Evolutionary conservation across 2,113 vertebrate species (phyloP).

Genomic region (Antechinus stuartii): DNA sequence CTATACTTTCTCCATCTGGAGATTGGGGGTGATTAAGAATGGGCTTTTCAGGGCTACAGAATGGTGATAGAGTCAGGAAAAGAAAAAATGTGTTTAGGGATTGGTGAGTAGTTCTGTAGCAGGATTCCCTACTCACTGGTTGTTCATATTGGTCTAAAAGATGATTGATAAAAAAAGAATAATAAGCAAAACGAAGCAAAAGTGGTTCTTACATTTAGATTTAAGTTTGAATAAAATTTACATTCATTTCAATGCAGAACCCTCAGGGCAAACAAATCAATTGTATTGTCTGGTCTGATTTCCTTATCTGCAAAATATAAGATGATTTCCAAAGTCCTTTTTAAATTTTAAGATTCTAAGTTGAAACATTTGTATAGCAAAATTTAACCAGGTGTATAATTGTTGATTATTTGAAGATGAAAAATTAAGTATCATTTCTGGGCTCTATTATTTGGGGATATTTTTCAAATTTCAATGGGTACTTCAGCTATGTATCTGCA

Average conservation of each 20-base stretch:
- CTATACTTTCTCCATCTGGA: slow-evolving; percentile 60
- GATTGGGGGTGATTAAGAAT: too few relatives aligned
- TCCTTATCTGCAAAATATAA: slow-evolving; percentile 5
- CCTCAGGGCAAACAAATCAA: slow-evolving; percentile 10
- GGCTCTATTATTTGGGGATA: neutral
- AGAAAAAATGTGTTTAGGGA: too few relatives aligned
- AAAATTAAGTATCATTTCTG: neutral
- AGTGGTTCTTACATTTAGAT: slow-evolving; percentile 17
- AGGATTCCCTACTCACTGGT: slow-evolving; percentile 11
- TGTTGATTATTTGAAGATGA: neutral
- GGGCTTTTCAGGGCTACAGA: too few relatives aligned
- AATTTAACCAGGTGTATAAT: neutral
- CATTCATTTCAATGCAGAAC: neutral
- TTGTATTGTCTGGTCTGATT: slow-evolving; percentile 4
- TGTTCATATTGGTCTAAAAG: slow-evolving; percentile 1
- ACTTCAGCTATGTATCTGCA: neutral
- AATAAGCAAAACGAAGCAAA: neutral
- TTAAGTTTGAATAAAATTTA: neutral
- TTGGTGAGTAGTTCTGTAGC: slow-evolving; percentile 17
- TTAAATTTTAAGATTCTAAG: neutral
- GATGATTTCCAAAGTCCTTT: neutral
- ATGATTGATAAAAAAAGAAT: slow-evolving; percentile 41
- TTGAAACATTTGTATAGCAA: neutral
- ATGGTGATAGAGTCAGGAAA: too few relatives aligned
- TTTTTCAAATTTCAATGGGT: slow-evolving; percentile 19